Base-by-base conservation (phyloP, 2,797 vertebrate species). In the Halcyon smyrnensis region DNA sequence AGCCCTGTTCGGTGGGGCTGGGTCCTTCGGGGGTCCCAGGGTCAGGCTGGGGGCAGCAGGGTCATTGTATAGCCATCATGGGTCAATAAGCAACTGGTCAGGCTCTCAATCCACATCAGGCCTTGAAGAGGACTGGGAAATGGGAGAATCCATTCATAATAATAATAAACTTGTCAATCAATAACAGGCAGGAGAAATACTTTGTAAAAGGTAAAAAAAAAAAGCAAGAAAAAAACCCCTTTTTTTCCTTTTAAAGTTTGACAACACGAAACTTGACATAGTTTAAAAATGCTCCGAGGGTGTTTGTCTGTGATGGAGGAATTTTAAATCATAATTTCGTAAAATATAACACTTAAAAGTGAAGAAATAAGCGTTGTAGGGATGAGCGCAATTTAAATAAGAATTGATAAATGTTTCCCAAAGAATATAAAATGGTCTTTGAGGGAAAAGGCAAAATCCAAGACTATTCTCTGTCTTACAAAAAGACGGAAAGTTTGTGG, bases 1-100 rank as follows among this genome's bases (percentile, higher is more conserved):
- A 95, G 86, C 76, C 62, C 78, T 57, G 78, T 69, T 64, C 76
- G 71, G 90, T 48, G 51, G 93, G 73, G 83, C 74, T 89, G 93
- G 95, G 93, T 96, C 95, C 91, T 93, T 63, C 62, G 56, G 89
- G 82, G 96, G 94, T 97, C 81, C 93, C 86, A n/a, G 97, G 97
- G 96, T 97, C 96, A 95, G 69, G 67, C 54, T 43, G 90, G 93
- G 96, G 96, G 94, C 96, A 96, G 90, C 65, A 9, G 78, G 95
- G 96, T 97, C 96, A 97, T 89, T 97, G 96, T 96, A 87, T 94
- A 65, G 95, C 90, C 96, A 94, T 78, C 93, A 90, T 62, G 95
- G 96, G 95, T 97, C 97, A 97, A 97, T 95, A 86, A 95, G 94
- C 96, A 97, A 96, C 94, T 87, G 95, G 92, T 90, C 95, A 94